Percentiles rank a stretch among this genome's conserved stretches.
These are phyloP conservation scores for Agrypnus murinus DNA, from an alignment of 2,888 invertebrate genomes.

Conservation along the genomic window DNA sequence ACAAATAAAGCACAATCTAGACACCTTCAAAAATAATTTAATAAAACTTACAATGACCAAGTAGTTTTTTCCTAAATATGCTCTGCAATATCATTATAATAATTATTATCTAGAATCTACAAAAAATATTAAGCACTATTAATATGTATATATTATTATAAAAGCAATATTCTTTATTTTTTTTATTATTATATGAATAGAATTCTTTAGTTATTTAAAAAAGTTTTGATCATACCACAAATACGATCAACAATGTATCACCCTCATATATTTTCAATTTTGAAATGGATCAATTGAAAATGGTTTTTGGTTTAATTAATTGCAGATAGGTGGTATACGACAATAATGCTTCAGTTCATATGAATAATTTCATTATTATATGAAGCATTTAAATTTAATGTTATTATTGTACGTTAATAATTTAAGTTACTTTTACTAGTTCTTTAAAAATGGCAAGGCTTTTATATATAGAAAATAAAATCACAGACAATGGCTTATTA, in stretches of 20 bases:
- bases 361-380: no score
- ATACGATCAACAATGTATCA: conserved; percentile 32
- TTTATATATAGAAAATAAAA: no score
- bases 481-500: no score
- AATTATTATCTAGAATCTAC: conserved; percentile 37
- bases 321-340: conserved; percentile 36
- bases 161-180: conserved; percentile 39
- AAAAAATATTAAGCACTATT: conserved; percentile 46
- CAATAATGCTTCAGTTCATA: no score
- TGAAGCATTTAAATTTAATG: no score
- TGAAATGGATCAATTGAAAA: conserved; percentile 14
- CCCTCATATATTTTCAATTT: conserved; percentile 45
- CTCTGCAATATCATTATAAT: conserved; percentile 3
- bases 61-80: conserved; percentile 34
- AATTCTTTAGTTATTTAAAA: conserved; percentile 32
- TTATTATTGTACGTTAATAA: no score
- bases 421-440: no score
- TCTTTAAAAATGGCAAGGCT: no score
- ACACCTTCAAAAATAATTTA: conserved; percentile 52
- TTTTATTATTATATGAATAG: conserved; percentile 39
- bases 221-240: conserved; percentile 28
- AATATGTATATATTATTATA: conserved; percentile 27
- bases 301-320: conserved; percentile 43
- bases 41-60: conserved; percentile 40
- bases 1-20: conserved; percentile 56